phyloP scores from a whole-genome alignment of 2,888 invertebrate genomes.

The Stegophylla sp. region DNA sequence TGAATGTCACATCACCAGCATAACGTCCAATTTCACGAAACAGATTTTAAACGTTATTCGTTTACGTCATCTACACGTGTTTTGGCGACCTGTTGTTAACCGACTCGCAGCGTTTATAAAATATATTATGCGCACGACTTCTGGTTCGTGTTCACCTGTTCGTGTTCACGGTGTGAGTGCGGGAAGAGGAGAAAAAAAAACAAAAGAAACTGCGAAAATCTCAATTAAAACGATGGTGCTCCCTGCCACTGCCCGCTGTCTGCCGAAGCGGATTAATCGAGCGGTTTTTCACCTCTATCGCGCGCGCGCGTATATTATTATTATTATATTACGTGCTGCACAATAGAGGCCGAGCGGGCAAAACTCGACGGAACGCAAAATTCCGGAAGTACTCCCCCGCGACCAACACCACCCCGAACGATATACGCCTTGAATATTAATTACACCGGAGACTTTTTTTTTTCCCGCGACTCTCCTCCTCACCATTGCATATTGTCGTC shows the following conservation, averaged over 20 bases:
- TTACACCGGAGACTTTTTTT: slow-evolving; percentile 22
- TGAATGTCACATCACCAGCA: too few relatives aligned
- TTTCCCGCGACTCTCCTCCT: neutral
- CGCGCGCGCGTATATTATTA: neutral
- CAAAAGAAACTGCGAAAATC: slow-evolving; percentile 1
- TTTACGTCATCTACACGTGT: neutral
- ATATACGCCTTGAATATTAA: slow-evolving; percentile 48
- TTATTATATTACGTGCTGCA: too few relatives aligned
- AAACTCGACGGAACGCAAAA: slow-evolving; percentile 15
- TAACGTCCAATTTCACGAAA: too few relatives aligned
- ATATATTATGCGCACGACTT: neutral
- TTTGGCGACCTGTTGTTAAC: neutral
- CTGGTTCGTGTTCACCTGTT: neutral
- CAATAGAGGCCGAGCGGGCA: too few relatives aligned
- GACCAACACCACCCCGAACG: neutral
- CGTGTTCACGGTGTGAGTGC: neutral
- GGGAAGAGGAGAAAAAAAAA: neutral
- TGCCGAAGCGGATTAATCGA: slow-evolving; percentile 3
- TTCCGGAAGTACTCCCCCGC: slow-evolving; percentile 2
- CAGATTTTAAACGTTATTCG: too few relatives aligned
- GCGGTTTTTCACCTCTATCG: slow-evolving; percentile 34
- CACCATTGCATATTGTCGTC: neutral
- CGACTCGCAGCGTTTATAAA: too few relatives aligned
- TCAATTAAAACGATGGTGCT: slow-evolving; percentile 26
- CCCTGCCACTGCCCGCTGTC: neutral